Evolutionary conservation across 2,888 invertebrate species (phyloP).

Genomic region (Odontothrips loti): DNA sequence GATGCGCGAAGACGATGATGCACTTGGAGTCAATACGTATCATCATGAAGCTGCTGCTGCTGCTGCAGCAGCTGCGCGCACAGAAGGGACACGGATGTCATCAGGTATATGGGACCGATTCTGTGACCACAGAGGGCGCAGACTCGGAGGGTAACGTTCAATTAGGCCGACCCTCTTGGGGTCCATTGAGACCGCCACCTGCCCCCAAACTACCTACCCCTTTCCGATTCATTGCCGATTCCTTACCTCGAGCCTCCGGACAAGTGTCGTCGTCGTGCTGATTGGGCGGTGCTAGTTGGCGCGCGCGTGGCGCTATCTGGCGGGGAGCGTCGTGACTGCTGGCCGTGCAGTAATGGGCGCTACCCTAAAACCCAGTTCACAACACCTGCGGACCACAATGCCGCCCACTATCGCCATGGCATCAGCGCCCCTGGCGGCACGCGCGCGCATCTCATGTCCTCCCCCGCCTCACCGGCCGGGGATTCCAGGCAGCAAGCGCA

Average conservation of each 20-base stretch:
- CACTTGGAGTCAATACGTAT: conserved; percentile 1
- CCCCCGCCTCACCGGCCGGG: too few species aligned
- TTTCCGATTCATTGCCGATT: too few species aligned
- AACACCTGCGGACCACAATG: background rate
- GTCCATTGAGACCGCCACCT: background rate
- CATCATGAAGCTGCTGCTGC: background rate
- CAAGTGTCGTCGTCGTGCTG: background rate
- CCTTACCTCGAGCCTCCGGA: too few species aligned
- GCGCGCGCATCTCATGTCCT: too few species aligned
- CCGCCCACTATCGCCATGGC: too few species aligned
- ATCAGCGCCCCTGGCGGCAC: too few species aligned
- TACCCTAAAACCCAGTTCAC: background rate
- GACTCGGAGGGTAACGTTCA: background rate
- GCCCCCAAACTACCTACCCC: background rate
- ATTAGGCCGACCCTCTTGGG: background rate
- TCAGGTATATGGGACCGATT: background rate
- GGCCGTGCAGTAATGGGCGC: background rate
- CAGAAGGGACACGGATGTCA: background rate
- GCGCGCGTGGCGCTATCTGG: background rate
- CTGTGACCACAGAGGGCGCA: too few species aligned
- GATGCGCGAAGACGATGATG: background rate
- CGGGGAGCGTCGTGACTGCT: background rate
- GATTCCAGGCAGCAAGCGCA: too few species aligned
- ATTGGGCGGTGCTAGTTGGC: background rate
- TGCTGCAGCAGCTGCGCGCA: too few species aligned